Percentiles rank a stretch among this genome's conserved stretches.
Evolutionary conservation across 2,888 invertebrate genomes (phyloP).

Genomic region (Magallana nippona): DNA sequence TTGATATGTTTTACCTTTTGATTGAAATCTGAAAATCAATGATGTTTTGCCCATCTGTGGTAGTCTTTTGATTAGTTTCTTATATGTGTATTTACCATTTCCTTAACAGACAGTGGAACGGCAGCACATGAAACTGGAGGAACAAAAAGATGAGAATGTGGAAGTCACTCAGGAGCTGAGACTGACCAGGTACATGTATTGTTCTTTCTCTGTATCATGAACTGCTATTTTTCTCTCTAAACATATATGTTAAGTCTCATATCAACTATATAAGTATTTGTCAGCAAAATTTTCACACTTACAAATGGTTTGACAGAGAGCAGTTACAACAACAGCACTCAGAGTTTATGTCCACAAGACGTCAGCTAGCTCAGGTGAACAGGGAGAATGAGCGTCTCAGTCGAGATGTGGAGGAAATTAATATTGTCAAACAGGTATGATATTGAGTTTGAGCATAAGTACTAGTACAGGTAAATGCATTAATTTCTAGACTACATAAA

Average conservation of each 20-base stretch:
- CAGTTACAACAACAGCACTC: constrained; percentile 71
- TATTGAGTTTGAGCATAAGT: neutral
- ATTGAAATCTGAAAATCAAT: too few relatives aligned
- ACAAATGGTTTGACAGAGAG: constrained; percentile 58
- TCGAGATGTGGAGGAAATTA: constrained; percentile 66
- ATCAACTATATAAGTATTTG: too few relatives aligned
- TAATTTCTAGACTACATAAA: too few relatives aligned
- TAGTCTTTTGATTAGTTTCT: too few relatives aligned
- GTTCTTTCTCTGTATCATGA: too few relatives aligned
- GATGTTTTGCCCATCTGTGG: too few relatives aligned
- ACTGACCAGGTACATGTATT: constrained; percentile 72
- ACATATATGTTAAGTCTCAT: too few relatives aligned
- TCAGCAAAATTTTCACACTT: too few relatives aligned
- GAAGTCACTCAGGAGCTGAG: constrained; percentile 74
- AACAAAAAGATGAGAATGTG: constrained; percentile 71
- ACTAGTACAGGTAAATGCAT: too few relatives aligned
- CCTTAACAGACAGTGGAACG: constrained; percentile 64
- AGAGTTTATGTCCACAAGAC: constrained; percentile 66
- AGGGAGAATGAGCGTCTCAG: constrained; percentile 67
- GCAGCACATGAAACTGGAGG: constrained; percentile 65
- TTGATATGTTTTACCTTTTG: too few relatives aligned
- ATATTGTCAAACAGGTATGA: constrained; percentile 56
- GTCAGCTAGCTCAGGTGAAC: constrained; percentile 65
- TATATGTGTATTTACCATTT: neutral
- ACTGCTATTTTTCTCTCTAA: neutral